phyloP scores from a whole-genome alignment of 35 echinoderm and acorn worm species.

The Eucidaris tribuloides region DNA sequence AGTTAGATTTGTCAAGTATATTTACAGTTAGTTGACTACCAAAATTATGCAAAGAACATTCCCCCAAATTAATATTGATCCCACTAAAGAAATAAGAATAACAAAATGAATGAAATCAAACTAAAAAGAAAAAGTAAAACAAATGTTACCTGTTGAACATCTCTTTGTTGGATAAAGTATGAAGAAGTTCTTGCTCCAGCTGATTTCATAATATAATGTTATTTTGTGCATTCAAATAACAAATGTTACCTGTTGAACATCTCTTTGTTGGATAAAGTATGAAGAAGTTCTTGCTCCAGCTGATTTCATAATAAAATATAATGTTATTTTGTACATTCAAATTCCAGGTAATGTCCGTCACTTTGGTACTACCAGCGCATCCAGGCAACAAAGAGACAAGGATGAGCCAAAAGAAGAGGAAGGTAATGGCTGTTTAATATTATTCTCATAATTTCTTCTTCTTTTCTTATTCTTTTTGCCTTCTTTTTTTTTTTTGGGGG shows the following conservation, averaged over 20 bases:
- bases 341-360: not conserved
- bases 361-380: not conserved
- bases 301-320: not conserved
- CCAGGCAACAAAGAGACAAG: not conserved
- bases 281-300: not conserved
- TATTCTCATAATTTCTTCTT: not conserved
- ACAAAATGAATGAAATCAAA: too few species aligned
- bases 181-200: not conserved
- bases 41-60: too few species aligned
- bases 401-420: slow-evolving; percentile 9
- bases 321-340: not conserved
- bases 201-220: not conserved
- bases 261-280: too few species aligned
- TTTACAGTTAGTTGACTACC: too few species aligned
- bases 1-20: too few species aligned
- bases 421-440: not conserved
- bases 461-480: not conserved
- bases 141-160: too few species aligned
- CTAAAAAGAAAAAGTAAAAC: too few species aligned
- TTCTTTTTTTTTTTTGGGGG: not conserved
- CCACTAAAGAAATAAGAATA: too few species aligned
- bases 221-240: not conserved
- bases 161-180: too few species aligned
- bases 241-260: not conserved
- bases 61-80: too few species aligned